Evolutionary conservation across 2,797 vertebrate genomes (phyloP).

Genomic region (Octomys mimax): DNA sequence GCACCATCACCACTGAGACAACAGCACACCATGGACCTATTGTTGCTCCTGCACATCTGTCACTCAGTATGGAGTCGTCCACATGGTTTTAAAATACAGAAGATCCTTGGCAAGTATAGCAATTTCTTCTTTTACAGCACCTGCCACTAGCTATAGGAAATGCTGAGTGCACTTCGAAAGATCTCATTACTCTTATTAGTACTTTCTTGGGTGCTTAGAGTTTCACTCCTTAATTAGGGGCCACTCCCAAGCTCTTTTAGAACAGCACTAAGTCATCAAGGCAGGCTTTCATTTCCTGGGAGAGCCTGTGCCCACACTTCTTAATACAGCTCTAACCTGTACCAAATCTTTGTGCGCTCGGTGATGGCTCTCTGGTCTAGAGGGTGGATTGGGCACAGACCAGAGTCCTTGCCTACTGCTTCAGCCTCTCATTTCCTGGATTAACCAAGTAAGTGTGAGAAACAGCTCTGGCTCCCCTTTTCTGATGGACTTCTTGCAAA

Average conservation of each 20-base stretch:
- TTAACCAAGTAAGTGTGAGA: not conserved
- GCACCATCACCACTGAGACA: not conserved
- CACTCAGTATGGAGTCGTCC: not conserved
- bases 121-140: not conserved
- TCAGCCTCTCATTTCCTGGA: not conserved
- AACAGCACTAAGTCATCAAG: not conserved
- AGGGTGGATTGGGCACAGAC: not conserved
- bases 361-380: not conserved
- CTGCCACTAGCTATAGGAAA: not conserved
- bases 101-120: not conserved
- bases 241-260: slow-evolving; percentile 30
- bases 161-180: not conserved
- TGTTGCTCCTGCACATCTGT: fast-evolving
- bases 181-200: not conserved
- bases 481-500: slow-evolving; percentile 3
- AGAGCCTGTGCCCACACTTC: not conserved
- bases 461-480: not conserved
- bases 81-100: not conserved
- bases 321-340: slow-evolving; percentile 41
- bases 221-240: slow-evolving; percentile 70
- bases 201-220: not conserved
- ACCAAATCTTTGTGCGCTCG: not conserved
- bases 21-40: not conserved
- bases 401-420: not conserved
- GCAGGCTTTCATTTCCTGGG: slow-evolving; percentile 52